A percentile compares a stretch with the other conserved stretches of the same genome.
These are phyloP conservation scores for Yponomeuta sedellus DNA, from an alignment of 2,888 invertebrate genomes.

Conservation along the genomic window DNA sequence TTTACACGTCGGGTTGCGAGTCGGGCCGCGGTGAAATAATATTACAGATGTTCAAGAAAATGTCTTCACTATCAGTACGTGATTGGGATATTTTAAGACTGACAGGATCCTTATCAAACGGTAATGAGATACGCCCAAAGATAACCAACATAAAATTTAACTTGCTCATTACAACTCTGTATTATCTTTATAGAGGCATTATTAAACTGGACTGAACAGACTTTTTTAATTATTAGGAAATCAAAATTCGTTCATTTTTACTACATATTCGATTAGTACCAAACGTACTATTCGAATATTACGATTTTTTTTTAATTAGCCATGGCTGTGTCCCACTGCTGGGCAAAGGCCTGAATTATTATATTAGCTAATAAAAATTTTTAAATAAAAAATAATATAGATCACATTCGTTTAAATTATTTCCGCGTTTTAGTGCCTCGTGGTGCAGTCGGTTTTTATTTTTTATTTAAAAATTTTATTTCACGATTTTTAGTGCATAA, in stretches of 20 bases:
- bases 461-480: too few species aligned
- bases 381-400: too few species aligned
- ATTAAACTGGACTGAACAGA: neutral
- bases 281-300: too few species aligned
- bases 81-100: constrained; percentile 2
- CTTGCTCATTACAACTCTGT: neutral
- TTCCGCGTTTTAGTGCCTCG: too few species aligned
- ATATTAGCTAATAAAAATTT: too few species aligned
- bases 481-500: too few species aligned
- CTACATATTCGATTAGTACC: too few species aligned
- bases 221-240: neutral
- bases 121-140: neutral
- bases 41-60: neutral
- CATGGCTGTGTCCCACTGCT: too few species aligned
- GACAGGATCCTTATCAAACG: neutral
- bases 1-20: neutral
- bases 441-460: too few species aligned
- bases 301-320: too few species aligned
- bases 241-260: neutral
- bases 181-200: neutral
- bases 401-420: too few species aligned
- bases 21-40: neutral
- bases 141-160: neutral
- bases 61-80: neutral
- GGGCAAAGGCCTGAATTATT: too few species aligned